A percentile compares a stretch with the other conserved stretches of the same genome.
Conservation (phyloP, 2,888 invertebrate genomes). For the Cyrtodaria siliqua region DNA sequence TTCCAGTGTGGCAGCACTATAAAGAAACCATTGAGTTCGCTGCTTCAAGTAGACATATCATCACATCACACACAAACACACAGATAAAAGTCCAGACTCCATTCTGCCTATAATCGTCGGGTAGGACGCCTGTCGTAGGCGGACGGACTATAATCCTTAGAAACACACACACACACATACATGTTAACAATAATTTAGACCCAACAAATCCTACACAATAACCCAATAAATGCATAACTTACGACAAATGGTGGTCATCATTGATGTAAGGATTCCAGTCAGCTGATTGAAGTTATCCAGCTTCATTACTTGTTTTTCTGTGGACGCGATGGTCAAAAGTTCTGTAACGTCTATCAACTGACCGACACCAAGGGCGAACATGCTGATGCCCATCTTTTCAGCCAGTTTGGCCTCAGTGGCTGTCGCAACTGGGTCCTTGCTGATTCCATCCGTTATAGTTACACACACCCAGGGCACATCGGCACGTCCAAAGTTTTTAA, state of each 20-base stretch:
- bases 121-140: too few species aligned
- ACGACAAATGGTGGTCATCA: conserved; percentile 67
- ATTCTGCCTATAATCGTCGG: too few species aligned
- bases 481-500: conserved; percentile 50
- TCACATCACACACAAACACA: too few species aligned
- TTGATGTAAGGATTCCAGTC: conserved; percentile 27
- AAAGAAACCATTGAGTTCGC: too few species aligned
- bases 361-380: conserved; percentile 85
- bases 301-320: conserved; percentile 64
- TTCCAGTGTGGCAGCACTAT: too few species aligned
- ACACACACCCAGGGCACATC: conserved; percentile 83
- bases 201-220: too few species aligned
- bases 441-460: conserved; percentile 86
- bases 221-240: conserved; percentile 44
- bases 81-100: too few species aligned
- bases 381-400: conserved; percentile 81
- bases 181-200: too few species aligned
- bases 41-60: too few species aligned
- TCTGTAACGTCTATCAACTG: conserved; percentile 80
- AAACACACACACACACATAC: too few species aligned
- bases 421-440: conserved; percentile 77
- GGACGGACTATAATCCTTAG: too few species aligned
- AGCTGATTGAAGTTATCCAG: conserved; percentile 62
- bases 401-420: conserved; percentile 81
- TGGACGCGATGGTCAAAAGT: conserved; percentile 71